These are phyloP conservation scores for Dasysyrphus tricinctus DNA, from an alignment of 2,888 invertebrate genomes.

Conservation along the genomic window DNA sequence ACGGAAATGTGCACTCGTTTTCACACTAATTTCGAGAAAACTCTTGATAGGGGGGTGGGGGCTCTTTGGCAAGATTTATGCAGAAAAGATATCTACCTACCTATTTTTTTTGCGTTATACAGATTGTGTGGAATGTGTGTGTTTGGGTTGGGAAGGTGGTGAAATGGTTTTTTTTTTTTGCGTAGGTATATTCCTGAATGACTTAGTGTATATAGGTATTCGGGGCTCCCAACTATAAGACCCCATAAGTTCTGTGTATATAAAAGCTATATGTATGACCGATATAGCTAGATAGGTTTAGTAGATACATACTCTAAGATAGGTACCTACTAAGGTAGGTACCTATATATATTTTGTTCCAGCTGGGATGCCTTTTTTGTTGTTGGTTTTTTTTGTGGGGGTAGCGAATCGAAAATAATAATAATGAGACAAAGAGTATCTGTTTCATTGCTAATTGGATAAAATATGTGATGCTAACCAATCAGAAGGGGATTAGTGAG, in stretches of 20 bases:
- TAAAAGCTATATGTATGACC: conserved; percentile 37
- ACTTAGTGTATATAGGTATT: background rate
- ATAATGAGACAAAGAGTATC: conserved; percentile 72
- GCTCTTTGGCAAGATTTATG: conserved; percentile 19
- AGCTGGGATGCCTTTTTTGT: background rate
- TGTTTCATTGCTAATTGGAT: conserved; percentile 75
- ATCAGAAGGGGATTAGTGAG: conserved; percentile 70
- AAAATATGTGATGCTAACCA: conserved; percentile 74
- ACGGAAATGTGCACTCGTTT: conserved; percentile 75
- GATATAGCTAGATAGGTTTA: conserved; percentile 30
- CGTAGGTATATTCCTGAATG: background rate
- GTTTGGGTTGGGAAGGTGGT: background rate
- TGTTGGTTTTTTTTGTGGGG: conserved; percentile 24
- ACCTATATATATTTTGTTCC: conserved; percentile 3
- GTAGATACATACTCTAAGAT: background rate
- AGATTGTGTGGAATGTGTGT: conserved; percentile 6
- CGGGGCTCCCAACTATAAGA: background rate
- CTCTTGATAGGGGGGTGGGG: conserved; percentile 43
- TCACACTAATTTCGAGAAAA: conserved; percentile 71
- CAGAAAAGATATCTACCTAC: conserved; percentile 12
- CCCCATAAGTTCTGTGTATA: conserved; percentile 1
- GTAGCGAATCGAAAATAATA: conserved; percentile 56
- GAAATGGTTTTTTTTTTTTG: background rate
- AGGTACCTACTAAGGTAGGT: background rate
- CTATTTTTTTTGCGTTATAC: background rate